Evolutionary conservation across 2,888 invertebrate genomes (phyloP).

Genomic region (Hirudinaria manillensis): DNA sequence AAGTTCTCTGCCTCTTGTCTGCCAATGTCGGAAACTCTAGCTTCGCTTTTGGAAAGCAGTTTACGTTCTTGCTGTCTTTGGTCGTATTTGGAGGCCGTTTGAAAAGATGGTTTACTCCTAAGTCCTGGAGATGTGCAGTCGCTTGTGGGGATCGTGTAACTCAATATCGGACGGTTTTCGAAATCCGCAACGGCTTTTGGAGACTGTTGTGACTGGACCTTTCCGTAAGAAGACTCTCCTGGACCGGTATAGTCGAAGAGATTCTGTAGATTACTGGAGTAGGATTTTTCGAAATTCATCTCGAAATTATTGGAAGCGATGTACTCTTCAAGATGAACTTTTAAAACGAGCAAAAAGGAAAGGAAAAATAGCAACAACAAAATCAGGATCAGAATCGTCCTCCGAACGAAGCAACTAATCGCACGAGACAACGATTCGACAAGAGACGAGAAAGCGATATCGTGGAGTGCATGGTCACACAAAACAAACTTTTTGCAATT

Average conservation of each 20-base stretch:
- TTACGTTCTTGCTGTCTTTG: neutral
- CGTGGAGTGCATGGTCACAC: too few species aligned
- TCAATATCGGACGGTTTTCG: conserved; percentile 21
- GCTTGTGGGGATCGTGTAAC: conserved; percentile 3
- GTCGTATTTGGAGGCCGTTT: neutral
- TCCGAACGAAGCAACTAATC: too few species aligned
- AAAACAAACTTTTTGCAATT: too few species aligned
- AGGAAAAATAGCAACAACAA: too few species aligned
- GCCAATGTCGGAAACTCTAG: neutral
- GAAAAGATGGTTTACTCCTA: neutral
- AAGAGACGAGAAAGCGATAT: too few species aligned
- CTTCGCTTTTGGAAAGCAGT: neutral
- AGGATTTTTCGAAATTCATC: conserved; percentile 2
- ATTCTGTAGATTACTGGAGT: neutral
- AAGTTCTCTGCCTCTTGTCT: neutral
- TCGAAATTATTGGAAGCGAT: too few species aligned
- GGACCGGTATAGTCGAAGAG: neutral
- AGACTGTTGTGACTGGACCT: neutral
- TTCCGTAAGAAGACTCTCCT: neutral
- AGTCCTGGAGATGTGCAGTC: neutral
- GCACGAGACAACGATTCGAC: too few species aligned
- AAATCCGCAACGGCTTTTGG: neutral
- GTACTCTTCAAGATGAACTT: too few species aligned
- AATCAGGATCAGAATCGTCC: too few species aligned
- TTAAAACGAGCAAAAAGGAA: too few species aligned